Conservation (phyloP, 2,888 invertebrate genomes). For the Acleris cristana region DNA sequence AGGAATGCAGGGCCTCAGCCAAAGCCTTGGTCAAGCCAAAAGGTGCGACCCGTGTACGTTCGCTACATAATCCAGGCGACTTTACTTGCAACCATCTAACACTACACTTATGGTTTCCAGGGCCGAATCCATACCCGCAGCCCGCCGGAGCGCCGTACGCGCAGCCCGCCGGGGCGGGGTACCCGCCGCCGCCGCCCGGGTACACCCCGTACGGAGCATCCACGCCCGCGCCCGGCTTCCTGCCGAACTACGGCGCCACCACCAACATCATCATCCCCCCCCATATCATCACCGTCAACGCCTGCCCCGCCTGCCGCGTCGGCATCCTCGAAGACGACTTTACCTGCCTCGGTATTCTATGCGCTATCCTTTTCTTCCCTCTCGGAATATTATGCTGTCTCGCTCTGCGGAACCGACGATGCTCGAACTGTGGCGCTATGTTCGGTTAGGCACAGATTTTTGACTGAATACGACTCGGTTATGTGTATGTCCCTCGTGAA, state of each 20-base stretch:
- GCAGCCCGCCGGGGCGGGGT: conserved; percentile 18
- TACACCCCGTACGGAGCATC: conserved; percentile 59
- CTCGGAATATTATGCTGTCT: conserved; percentile 94
- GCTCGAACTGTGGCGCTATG: conserved; percentile 94
- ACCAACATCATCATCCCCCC: conserved; percentile 86
- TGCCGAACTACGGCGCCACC: conserved; percentile 85
- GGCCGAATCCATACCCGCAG: conserved; percentile 45
- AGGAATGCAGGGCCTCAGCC: too few relatives aligned
- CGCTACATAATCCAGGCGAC: too few relatives aligned
- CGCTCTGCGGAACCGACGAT: conserved; percentile 91
- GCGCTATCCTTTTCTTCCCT: conserved; percentile 94
- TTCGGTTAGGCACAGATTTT: conserved; percentile 81
- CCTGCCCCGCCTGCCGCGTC: conserved; percentile 94
- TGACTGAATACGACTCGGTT: conserved; percentile 4
- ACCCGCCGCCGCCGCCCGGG: conserved; percentile 44
- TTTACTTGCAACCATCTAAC: not conserved
- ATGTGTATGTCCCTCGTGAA: not conserved
- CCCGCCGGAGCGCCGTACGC: conserved; percentile 27
- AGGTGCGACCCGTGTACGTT: too few relatives aligned
- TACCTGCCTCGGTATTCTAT: conserved; percentile 91
- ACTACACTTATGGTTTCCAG: conserved; percentile 43
- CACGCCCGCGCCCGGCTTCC: conserved; percentile 76
- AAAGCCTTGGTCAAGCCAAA: not conserved
- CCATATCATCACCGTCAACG: conserved; percentile 92
- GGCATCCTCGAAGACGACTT: conserved; percentile 95